Base-by-base conservation (phyloP, 2,797 vertebrate species). In the Oreonectes daqikongensis region DNA sequence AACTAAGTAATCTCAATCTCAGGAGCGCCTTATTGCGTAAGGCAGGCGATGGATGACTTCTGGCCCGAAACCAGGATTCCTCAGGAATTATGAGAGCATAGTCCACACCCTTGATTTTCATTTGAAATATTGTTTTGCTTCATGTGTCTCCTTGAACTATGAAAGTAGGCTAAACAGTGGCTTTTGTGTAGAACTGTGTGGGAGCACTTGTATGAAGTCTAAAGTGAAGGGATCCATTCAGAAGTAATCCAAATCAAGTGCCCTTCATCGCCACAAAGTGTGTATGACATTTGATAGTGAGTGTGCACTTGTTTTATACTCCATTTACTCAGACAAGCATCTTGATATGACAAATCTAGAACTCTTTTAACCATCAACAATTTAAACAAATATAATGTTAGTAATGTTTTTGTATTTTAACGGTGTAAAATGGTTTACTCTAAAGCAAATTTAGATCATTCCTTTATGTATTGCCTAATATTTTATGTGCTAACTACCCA, bases 21-120 rank as follows among this genome's bases (percentile, higher is more conserved):
- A n/a, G n/a, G n/a, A n/a, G n/a, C n/a, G n/a, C n/a, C n/a, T n/a
- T 65, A 50, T 71, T 80, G 71, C 60, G 55, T 76, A 59, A 65
- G 30, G 22, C 28, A 65, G 30, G 22, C 28, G 48, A 65, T 65
- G 10, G 69, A 26, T 38, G 46, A 10, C 72, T 50, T 9, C 30
- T 35, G 44, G 28, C 32, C 9, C n/a, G n/a, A 38, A 65, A 48
- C 20, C 52, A 24, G 22, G 20, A 32, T 75, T 61, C 57, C 64
- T 53, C 60, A 71, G 60, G 72, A 65, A 53, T 75, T 71, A 40
- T n/a, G 67, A 75, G 40, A 66, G 17, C 50, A 50, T 18, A 22
- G 50, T 42, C 20, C 30, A 44, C 12, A 42, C 24, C 57, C 59
- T 61, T 18, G 26, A 44, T 57, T 44, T 55, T 55, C 50, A 35